Evolutionary conservation across 2,797 vertebrate genomes (phyloP), one percentile per base, ranked within the genome.

Genomic region (Melanotaenia pygmaea): DNA sequence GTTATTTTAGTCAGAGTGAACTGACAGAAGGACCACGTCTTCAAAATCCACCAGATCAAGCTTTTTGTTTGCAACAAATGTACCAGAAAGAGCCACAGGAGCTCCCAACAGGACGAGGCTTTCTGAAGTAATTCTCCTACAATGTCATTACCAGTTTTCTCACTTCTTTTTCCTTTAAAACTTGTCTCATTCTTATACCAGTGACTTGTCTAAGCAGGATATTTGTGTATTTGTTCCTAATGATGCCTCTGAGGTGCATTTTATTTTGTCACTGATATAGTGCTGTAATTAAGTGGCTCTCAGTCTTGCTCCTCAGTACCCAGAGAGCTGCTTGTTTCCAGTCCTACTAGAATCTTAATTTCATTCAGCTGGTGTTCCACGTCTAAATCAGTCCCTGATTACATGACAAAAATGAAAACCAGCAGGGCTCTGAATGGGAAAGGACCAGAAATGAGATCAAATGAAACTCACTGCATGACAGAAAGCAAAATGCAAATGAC

Each of bases 41-140:
- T 89, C 84, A 77, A 90, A 90, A 93, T 88, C 89, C 77, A 67
- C 73, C 59, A 59, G 86, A 90, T 88, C 83, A 86, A 72, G 70
- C 74, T 91, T 94, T 93, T 95, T 95, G 93, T 94, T 93, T 92
- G 92, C 75, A 74, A 79, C 89, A 91, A 95, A 93, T 93, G 93
- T 93, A 94, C 93, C 94, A 93, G 93, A 95, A 94, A 84, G 75
- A 92, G 83, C 91, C 83, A 59, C 92, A 65, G 92, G 91, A 92
- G 92, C 90, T 81, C 86, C 62, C 65, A 73, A 79, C 69, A 79
- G 75, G 81, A 80, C 63, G 76, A 58, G 74, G 84, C 81, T 81
- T 62, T 80, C 84, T 78, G 56, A 86, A 91, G 93, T 90, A 86
- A 84, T 81, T 84, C 74, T 43, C 28, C 77, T 89, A 79, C 85